Conservation (phyloP, 2,797 vertebrate genomes). For the Enteromius afrohamiltoni region DNA sequence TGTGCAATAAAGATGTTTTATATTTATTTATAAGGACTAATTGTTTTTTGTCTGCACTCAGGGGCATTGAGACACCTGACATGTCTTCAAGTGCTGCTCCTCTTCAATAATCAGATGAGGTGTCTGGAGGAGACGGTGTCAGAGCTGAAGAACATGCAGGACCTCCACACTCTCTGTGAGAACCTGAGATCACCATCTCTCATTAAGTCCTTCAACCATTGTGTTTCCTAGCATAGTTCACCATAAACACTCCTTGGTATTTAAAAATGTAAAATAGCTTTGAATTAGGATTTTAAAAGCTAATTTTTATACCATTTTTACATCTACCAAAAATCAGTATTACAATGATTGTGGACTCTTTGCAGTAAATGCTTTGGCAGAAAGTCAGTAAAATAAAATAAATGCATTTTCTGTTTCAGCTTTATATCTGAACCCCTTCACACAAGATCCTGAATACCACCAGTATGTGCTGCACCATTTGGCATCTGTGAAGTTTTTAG, state of each 20-base stretch:
- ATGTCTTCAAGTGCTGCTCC: constrained; percentile 73
- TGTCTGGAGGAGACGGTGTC: constrained; percentile 73
- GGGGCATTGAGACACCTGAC: constrained; percentile 73
- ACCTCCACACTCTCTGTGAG: constrained; percentile 79
- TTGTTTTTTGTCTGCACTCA: constrained; percentile 46
- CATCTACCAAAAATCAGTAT: not conserved
- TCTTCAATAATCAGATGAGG: constrained; percentile 81
- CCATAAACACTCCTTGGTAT: not conserved
- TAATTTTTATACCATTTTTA: not conserved
- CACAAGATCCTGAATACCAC: constrained; percentile 75
- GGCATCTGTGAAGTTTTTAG: constrained; percentile 76
- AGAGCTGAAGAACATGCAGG: constrained; percentile 78
- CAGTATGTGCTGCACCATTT: constrained; percentile 76
- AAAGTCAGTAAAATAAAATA: not conserved
- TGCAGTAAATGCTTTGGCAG: too few relatives aligned
- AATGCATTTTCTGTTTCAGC: constrained; percentile 64
- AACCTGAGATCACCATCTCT: constrained; percentile 22
- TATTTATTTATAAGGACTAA: not conserved
- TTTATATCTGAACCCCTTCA: constrained; percentile 83
- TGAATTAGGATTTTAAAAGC: not conserved
- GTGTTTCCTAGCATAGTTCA: too few relatives aligned
- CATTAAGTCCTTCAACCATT: not conserved
- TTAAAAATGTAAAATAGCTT: not conserved
- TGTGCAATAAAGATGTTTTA: not conserved
- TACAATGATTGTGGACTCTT: not conserved